Evolutionary conservation across 2,888 invertebrate species (phyloP).

Genomic region (Hedya salicella): DNA sequence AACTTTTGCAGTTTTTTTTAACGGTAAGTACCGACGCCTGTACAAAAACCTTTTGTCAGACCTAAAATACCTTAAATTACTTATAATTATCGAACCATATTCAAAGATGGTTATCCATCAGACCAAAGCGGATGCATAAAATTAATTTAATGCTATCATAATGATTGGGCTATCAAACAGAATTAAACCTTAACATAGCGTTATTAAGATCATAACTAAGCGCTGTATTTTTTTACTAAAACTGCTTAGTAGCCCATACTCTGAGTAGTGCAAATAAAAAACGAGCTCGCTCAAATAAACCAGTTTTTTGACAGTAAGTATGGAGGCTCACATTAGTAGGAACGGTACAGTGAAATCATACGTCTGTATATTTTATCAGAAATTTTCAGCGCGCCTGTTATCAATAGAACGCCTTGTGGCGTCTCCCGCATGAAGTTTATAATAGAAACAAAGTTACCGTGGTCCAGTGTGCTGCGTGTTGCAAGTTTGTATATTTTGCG

Average conservation of each 20-base stretch:
- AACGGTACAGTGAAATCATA: conserved; percentile 19
- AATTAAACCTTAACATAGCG: neutral
- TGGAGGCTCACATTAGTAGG: conserved; percentile 2
- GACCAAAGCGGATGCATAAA: neutral
- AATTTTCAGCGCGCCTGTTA: neutral
- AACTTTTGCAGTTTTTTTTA: no score
- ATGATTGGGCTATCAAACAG: neutral
- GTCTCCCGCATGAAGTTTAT: no score
- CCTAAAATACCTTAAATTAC: no score
- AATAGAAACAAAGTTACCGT: no score
- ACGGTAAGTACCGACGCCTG: no score
- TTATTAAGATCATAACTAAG: neutral
- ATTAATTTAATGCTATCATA: neutral
- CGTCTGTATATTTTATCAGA: neutral
- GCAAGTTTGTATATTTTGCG: no score
- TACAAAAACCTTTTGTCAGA: no score
- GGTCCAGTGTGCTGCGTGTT: no score
- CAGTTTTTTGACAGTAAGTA: conserved; percentile 15
- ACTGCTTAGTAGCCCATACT: neutral
- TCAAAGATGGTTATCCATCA: neutral
- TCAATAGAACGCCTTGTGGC: no score
- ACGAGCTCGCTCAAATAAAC: conserved; percentile 1
- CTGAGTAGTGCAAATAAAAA: conserved; percentile 11
- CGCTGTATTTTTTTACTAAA: neutral
- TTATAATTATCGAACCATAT: neutral